phyloP scores from a whole-genome alignment of 2,797 vertebrate species.

The Acipenser ruthenus region DNA sequence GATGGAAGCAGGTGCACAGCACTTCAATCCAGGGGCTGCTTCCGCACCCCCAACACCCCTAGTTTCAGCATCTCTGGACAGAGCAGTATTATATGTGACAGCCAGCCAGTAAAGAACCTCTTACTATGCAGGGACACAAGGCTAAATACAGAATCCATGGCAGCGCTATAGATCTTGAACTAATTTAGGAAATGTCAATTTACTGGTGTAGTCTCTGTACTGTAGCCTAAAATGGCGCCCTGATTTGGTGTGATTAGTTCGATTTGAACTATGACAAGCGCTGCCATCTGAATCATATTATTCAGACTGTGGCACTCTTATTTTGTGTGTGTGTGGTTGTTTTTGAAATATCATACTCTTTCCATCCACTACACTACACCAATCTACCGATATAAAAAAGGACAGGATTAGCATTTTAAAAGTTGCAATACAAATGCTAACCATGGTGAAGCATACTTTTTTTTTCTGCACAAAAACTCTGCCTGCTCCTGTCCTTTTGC shows the following conservation, averaged over 20 bases:
- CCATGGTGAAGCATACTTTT: not conserved
- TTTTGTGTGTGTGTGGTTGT: not conserved
- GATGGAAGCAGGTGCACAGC: too few species aligned
- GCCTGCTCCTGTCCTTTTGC: too few species aligned
- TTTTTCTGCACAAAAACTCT: too few species aligned
- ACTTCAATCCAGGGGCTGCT: too few species aligned
- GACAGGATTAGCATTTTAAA: too few species aligned
- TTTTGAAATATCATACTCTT: not conserved
- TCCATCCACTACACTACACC: too few species aligned
- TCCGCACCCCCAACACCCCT: too few species aligned
- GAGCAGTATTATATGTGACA: too few species aligned
- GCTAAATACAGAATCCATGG: not conserved
- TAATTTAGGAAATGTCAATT: constrained; percentile 1
- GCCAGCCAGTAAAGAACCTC: not conserved
- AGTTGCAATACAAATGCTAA: not conserved
- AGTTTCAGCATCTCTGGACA: too few species aligned
- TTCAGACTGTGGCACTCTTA: not conserved
- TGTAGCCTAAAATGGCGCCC: not conserved
- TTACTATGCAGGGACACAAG: not conserved
- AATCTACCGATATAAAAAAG: too few species aligned
- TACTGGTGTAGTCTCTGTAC: not conserved
- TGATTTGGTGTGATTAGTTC: not conserved
- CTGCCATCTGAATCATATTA: not conserved
- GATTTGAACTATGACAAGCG: not conserved
- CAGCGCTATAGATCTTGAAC: not conserved